These are phyloP conservation scores for Cyphomyrmex costatus DNA, from an alignment of 1,140 invertebrate species.

Conservation along the genomic window DNA sequence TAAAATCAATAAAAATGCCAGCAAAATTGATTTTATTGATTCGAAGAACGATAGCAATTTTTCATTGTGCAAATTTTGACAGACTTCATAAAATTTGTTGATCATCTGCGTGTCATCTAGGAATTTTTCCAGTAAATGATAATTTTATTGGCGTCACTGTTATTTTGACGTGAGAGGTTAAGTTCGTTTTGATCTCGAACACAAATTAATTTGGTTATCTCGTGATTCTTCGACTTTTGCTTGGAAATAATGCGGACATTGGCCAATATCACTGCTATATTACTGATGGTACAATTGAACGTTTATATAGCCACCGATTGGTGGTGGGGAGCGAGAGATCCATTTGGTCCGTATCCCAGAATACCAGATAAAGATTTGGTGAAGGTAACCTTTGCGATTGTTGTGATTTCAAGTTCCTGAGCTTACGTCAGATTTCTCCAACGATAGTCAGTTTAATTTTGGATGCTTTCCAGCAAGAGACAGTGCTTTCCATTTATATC, in stretches of 20 bases:
- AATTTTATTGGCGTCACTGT: neutral
- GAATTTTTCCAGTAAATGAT: neutral
- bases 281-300: neutral
- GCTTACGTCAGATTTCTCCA: neutral
- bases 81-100: neutral
- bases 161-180: neutral
- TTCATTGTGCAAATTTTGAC: neutral
- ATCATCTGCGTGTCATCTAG: neutral
- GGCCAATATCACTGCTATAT: neutral
- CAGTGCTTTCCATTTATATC: too few relatives aligned
- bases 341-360: constrained; percentile 20
- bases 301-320: neutral
- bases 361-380: constrained; percentile 20
- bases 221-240: neutral
- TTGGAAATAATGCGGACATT: neutral
- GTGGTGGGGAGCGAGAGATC: neutral
- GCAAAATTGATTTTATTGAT: neutral
- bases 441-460: neutral
- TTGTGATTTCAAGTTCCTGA: neutral
- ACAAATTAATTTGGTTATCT: neutral
- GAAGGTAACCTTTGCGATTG: constrained; percentile 35
- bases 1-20: neutral
- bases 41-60: neutral
- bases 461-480: too few relatives aligned
- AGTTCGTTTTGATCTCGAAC: neutral